Percentiles rank a stretch among this genome's conserved stretches.
Evolutionary conservation across 2,888 invertebrate species (phyloP).

Genomic region (Dorcus hopei): DNA sequence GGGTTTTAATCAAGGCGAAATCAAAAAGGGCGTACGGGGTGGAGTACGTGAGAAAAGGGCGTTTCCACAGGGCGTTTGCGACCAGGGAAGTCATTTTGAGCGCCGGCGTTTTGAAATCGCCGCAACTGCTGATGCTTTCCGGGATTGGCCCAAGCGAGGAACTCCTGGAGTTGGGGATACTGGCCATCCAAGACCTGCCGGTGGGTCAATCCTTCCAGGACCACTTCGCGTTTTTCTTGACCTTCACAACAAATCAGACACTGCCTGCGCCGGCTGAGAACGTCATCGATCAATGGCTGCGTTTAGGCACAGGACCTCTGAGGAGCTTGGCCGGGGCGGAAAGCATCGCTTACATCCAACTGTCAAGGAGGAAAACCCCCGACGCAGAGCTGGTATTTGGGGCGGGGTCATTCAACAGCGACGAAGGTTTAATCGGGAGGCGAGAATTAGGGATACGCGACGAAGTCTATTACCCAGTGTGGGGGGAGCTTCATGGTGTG

Average conservation of each 20-base stretch:
- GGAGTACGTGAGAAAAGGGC: conserved; percentile 38
- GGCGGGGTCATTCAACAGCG: conserved; percentile 56
- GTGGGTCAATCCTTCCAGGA: conserved; percentile 69
- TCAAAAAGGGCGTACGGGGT: conserved; percentile 52
- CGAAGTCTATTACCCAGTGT: conserved; percentile 37
- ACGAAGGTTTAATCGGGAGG: conserved; percentile 47
- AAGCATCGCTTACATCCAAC: conserved; percentile 56
- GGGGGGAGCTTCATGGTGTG: conserved; percentile 47
- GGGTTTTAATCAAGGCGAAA: conserved; percentile 53
- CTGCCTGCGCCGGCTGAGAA: conserved; percentile 27
- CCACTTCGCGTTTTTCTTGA: conserved; percentile 60
- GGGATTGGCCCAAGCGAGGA: conserved; percentile 63
- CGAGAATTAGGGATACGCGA: conserved; percentile 24
- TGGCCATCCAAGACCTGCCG: conserved; percentile 58
- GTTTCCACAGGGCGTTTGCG: conserved; percentile 39
- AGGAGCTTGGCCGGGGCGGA: conserved; percentile 61
- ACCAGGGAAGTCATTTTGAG: conserved; percentile 57
- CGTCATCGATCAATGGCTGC: conserved; percentile 41
- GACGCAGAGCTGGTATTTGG: conserved; percentile 64
- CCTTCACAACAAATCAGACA: conserved; percentile 54
- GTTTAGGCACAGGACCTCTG: conserved; percentile 53
- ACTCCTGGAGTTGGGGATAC: conserved; percentile 56
- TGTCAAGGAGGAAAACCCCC: conserved; percentile 47
- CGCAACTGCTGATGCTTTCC: conserved; percentile 69
- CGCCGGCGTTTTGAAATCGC: conserved; percentile 73